Conservation (phyloP, 2,888 invertebrate genomes). For the Melanargia galathea region DNA sequence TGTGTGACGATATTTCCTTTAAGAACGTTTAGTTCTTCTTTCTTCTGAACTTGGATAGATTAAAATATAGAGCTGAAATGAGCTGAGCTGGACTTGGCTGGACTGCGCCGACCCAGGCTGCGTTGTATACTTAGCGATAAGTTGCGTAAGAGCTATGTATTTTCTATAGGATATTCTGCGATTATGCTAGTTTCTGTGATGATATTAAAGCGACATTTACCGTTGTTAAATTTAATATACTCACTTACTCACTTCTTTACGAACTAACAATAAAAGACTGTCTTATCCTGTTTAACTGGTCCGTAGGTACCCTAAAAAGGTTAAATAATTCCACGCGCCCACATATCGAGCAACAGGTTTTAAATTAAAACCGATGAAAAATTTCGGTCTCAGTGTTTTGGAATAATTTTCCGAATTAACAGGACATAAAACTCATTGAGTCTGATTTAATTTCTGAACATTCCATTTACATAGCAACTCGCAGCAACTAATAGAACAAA, state of each 20-base stretch:
- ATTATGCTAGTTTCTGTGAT: no score
- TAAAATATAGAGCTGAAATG: no score
- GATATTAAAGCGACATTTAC: neutral
- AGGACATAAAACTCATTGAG: neutral
- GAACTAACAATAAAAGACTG: neutral
- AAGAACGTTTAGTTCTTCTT: no score
- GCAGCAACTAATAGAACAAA: no score
- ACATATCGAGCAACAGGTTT: slow-evolving; percentile 4
- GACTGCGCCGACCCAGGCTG: no score
- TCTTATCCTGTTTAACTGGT: slow-evolving; percentile 15
- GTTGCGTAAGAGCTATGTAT: no score
- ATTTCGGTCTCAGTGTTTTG: neutral
- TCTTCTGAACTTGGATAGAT: no score
- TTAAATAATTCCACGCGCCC: slow-evolving; percentile 10
- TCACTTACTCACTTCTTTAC: neutral
- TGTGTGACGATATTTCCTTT: no score
- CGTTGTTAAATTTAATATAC: no score
- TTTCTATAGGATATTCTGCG: no score
- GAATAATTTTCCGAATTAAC: neutral
- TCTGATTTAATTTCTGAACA: neutral
- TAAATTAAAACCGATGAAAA: neutral
- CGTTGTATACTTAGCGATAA: no score
- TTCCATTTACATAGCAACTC: neutral
- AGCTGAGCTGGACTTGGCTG: no score
- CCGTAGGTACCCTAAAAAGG: slow-evolving; percentile 7